Conservation (phyloP, 2,113 vertebrate species). For the Gasterosteus nipponicus region DNA sequence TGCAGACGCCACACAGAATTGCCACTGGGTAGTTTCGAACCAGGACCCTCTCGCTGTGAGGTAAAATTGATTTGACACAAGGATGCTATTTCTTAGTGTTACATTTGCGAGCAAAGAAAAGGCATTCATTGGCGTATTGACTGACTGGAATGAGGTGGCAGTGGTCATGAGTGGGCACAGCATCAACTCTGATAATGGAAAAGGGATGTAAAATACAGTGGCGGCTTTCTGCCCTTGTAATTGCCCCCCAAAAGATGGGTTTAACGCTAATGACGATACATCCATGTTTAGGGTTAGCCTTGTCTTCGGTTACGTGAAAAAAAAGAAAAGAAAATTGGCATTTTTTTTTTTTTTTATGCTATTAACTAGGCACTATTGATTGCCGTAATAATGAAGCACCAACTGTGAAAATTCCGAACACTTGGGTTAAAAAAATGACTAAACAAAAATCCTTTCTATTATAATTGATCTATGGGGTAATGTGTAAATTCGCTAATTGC, state of each 20-base stretch:
- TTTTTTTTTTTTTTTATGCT: constrained; percentile 1
- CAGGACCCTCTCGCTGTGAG: too few species aligned
- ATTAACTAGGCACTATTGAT: constrained; percentile 10
- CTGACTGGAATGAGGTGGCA: neutral
- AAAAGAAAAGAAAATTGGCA: neutral
- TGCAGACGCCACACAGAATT: too few species aligned
- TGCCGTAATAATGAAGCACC: neutral
- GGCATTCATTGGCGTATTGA: neutral
- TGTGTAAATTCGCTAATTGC: constrained; percentile 7
- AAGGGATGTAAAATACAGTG: neutral
- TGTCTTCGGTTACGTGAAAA: constrained; percentile 1
- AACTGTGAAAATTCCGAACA: neutral
- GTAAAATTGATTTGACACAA: neutral
- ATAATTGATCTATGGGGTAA: constrained; percentile 4
- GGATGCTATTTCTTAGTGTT: neutral
- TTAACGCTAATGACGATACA: constrained; percentile 10
- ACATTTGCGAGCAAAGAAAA: neutral
- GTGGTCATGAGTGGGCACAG: neutral
- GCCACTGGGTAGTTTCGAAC: too few species aligned
- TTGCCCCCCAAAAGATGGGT: neutral
- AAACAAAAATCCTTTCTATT: neutral
- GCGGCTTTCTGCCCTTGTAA: neutral
- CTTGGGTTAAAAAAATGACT: neutral
- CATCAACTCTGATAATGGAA: constrained; percentile 2
- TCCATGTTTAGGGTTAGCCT: constrained; percentile 11